Conservation (phyloP, 2,113 vertebrate genomes). For the Ciconia boyciana region DNA sequence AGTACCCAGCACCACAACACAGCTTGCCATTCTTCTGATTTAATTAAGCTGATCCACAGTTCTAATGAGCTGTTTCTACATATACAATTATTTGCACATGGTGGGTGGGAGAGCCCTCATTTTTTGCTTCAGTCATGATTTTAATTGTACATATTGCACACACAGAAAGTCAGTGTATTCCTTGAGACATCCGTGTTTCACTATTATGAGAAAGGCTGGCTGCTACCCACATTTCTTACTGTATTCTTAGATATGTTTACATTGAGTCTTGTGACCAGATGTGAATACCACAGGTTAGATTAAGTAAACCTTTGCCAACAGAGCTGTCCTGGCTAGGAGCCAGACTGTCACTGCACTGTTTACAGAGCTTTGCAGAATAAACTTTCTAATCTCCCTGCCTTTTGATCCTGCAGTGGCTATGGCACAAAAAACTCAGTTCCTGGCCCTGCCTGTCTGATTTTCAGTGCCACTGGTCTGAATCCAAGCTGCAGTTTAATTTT, state of each 20-base stretch:
- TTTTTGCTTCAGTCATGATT: neutral
- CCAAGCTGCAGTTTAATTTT: neutral
- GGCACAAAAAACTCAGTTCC: neutral
- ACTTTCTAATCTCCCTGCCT: neutral
- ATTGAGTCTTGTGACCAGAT: neutral
- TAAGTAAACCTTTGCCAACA: neutral
- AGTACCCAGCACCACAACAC: neutral
- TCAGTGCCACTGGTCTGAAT: neutral
- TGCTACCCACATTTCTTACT: neutral
- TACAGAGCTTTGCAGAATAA: neutral
- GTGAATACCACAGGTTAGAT: neutral
- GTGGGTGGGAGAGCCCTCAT: too few species aligned
- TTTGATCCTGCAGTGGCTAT: neutral
- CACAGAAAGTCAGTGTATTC: neutral
- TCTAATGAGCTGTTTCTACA: too few species aligned
- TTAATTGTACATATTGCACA: neutral
- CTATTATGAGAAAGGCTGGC: neutral
- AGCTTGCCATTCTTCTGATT: too few species aligned
- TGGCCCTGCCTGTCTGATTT: neutral
- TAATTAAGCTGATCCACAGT: too few species aligned
- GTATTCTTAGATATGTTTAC: neutral
- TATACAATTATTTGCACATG: too few species aligned
- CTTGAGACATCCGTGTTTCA: neutral
- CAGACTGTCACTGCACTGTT: neutral
- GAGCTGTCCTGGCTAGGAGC: neutral